A percentile compares a stretch with the other conserved stretches of the same genome.
These are phyloP conservation scores for Pheosia tremula DNA, from an alignment of 2,888 invertebrate genomes.

Conservation along the genomic window DNA sequence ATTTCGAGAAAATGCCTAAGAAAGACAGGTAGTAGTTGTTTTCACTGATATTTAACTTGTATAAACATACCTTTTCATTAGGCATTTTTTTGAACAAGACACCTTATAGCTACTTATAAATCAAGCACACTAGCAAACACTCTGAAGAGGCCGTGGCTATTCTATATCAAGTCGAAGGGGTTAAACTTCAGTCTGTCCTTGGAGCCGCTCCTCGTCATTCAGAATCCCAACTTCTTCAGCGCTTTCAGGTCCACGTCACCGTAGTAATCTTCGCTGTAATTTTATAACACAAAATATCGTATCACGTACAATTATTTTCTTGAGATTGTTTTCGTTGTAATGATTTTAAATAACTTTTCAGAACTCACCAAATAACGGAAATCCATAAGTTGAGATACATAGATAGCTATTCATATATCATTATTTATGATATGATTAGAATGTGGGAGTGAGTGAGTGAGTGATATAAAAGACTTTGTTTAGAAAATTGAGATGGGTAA, in stretches of 20 bases:
- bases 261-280: constrained; percentile 94
- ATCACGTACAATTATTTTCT: neutral
- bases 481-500: neutral
- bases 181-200: constrained; percentile 79
- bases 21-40: neutral
- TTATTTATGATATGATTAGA: neutral
- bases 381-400: constrained; percentile 1
- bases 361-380: neutral
- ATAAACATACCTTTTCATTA: neutral
- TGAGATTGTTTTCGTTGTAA: neutral
- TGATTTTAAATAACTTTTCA: too few species aligned
- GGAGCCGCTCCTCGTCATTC: constrained; percentile 81
- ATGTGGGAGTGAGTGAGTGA: neutral
- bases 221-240: constrained; percentile 92
- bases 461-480: neutral
- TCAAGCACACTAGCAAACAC: constrained; percentile 13
- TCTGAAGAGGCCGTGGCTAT: constrained; percentile 47
- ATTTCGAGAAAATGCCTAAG: neutral
- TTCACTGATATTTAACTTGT: too few species aligned
- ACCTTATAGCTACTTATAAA: neutral
- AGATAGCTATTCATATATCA: neutral
- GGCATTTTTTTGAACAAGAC: neutral
- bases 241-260: constrained; percentile 95
- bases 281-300: constrained; percentile 27
- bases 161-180: constrained; percentile 66